Base-by-base conservation (phyloP, 2,888 invertebrate species). In the Hyposoter didymator region DNA sequence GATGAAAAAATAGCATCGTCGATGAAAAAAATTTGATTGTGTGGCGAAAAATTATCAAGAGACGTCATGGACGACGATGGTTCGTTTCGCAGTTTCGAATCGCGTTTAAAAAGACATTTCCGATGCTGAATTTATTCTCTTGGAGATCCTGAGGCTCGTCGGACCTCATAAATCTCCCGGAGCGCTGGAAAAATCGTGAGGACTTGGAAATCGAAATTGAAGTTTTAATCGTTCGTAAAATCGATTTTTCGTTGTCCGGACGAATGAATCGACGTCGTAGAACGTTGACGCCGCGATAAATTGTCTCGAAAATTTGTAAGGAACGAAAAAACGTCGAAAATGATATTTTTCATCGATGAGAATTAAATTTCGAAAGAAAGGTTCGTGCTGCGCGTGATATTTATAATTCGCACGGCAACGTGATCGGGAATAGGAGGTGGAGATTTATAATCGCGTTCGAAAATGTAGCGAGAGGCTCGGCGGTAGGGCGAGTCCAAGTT, bases 391-490 rank as follows among this genome's bases (percentile, higher is more conserved):
- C 28, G 45, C 19, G 8, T n/a, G 52, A 55, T 8, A 64, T 49
- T 78, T 52, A 47, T 12, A n/a, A 67, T 47, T 70, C 70, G 47
- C 79, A 62, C 72, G 79, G 39, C 72, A 72, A 72, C 72, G 72
- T 49, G 47, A 72, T 35, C 70, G 66, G 69, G 52, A 72, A 52
- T 62, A 47, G 49, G 67, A 32, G 47, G 73, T 39, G 76, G 74
- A 22, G 32, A 72, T 45, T 72, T 35, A 73, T 70, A 80, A 75
- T 79, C 76, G 62, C 62, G 73, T 49, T 81, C 81, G 82, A 85
- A 85, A 87, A 87, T 84, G 70, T 69, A 78, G 79, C 52, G 70
- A 28, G 35, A 35, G 35, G 35, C 6, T 6, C n/a, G 35, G 28
- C 55, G 76, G 49, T 75, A 67, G 70, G 66, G 43, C 39, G 22